phyloP scores from a whole-genome alignment of 2,113 vertebrate genomes.

The Hydrochoerus hydrochaeris region DNA sequence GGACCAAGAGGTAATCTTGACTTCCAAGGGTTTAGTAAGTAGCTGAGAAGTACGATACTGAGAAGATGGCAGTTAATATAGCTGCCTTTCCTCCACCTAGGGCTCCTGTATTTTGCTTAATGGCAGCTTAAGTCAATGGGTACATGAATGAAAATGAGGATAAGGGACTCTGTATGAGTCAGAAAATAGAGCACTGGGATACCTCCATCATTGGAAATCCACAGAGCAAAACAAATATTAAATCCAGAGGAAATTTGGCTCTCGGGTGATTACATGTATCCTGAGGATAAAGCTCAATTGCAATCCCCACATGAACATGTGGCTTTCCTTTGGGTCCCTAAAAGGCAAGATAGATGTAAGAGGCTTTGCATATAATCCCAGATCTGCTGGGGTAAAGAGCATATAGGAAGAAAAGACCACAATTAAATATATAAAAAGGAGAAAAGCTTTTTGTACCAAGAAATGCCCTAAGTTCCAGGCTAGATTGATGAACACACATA shows the following conservation, averaged over 20 bases:
- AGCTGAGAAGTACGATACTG: background rate
- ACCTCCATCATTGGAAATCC: background rate
- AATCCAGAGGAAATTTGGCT: background rate
- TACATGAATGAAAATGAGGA: background rate
- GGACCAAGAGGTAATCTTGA: background rate
- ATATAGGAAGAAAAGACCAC: background rate
- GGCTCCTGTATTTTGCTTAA: background rate
- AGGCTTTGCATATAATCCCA: background rate
- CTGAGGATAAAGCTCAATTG: conserved; percentile 1
- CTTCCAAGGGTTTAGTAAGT: background rate
- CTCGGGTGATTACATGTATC: background rate
- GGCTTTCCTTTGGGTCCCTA: background rate
- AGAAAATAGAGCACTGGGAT: background rate
- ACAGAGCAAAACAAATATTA: background rate
- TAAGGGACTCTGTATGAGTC: background rate
- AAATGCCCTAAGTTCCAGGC: background rate
- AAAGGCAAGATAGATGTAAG: background rate
- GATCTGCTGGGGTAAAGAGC: background rate
- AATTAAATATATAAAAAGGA: conserved; percentile 3
- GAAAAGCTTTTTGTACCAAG: background rate
- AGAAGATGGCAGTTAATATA: background rate
- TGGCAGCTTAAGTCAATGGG: background rate
- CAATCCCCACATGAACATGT: background rate
- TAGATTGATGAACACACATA: background rate
- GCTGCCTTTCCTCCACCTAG: background rate